Evolutionary conservation across 2,888 invertebrate genomes (phyloP).

Genomic region (Julus scanicus): DNA sequence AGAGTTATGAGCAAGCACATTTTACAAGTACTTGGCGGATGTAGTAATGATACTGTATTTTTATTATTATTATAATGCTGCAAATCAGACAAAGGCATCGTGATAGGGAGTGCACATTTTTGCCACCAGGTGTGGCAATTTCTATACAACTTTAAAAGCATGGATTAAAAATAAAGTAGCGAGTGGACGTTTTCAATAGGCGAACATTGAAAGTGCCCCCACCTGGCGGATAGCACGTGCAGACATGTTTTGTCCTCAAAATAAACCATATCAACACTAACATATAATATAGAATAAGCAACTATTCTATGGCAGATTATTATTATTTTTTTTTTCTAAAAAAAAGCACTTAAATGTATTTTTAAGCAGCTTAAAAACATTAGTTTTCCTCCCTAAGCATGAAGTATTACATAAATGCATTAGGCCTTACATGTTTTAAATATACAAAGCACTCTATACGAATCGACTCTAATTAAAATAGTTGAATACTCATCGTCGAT

Average conservation of each 20-base stretch:
- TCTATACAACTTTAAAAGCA: background rate
- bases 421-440: background rate
- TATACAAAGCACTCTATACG: background rate
- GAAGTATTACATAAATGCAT: background rate
- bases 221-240: background rate
- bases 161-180: background rate
- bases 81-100: background rate
- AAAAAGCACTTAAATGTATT: background rate
- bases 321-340: constrained; percentile 2
- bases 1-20: background rate
- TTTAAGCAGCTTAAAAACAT: constrained; percentile 7
- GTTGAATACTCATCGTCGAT: constrained; percentile 21
- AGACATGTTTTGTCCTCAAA: background rate
- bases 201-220: background rate
- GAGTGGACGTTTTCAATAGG: background rate
- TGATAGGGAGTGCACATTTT: background rate
- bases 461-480: background rate
- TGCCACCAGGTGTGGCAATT: background rate
- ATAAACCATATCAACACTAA: background rate
- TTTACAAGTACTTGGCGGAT: background rate
- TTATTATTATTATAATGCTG: background rate
- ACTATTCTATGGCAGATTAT: background rate
- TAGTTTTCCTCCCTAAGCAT: background rate
- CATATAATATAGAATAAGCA: background rate
- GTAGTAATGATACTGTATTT: background rate